Percentiles rank a stretch among this genome's conserved stretches.
Conservation (phyloP, 2,888 invertebrate genomes). For the Gibbula magus region DNA sequence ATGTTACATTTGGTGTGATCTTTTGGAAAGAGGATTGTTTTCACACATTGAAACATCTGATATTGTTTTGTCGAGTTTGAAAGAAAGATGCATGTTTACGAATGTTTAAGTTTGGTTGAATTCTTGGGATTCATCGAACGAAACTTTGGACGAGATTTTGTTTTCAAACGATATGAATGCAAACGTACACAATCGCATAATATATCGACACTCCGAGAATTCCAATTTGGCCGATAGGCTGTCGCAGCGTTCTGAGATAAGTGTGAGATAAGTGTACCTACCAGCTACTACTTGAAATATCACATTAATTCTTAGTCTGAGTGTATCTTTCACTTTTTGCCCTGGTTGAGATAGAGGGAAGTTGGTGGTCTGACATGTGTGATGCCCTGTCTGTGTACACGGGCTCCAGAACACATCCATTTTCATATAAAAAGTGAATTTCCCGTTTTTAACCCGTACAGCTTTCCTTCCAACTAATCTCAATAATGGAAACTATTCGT, state of each 20-base stretch:
- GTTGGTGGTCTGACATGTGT: not conserved
- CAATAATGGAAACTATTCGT: too few species aligned
- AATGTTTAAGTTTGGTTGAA: too few species aligned
- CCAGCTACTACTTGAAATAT: not conserved
- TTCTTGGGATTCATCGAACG: not conserved
- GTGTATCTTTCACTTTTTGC: conserved; percentile 2
- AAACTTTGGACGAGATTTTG: not conserved
- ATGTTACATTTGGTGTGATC: too few species aligned
- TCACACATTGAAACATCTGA: too few species aligned
- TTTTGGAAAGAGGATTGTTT: too few species aligned
- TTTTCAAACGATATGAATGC: not conserved
- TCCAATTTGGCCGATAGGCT: not conserved
- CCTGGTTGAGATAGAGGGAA: not conserved
- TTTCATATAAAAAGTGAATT: not conserved
- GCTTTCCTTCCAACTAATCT: not conserved
- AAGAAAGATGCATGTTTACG: too few species aligned
- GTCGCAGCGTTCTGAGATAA: not conserved
- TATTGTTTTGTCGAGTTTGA: too few species aligned
- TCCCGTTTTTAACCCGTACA: not conserved
- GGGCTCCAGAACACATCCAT: not conserved
- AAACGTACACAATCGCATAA: not conserved
- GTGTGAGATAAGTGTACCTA: not conserved
- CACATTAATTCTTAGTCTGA: conserved; percentile 8
- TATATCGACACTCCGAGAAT: not conserved
- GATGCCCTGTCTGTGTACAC: not conserved